Conservation (phyloP, 2,113 vertebrate species). For the Beaufortia kweichowensis region DNA sequence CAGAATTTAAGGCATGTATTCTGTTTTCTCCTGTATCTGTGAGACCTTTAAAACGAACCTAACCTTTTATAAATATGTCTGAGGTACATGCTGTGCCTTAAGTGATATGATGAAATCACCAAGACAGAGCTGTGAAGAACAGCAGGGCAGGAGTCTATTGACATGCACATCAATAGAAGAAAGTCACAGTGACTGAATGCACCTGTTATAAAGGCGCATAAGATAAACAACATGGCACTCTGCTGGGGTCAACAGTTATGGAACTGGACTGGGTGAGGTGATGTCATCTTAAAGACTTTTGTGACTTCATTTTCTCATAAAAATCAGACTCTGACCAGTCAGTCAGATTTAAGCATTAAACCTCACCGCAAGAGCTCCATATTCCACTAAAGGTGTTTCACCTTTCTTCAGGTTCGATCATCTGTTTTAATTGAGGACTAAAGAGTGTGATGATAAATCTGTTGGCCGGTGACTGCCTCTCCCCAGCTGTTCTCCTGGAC, state of each 20-base stretch:
- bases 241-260: too few species aligned
- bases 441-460: conserved; percentile 29
- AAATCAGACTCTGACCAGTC: too few species aligned
- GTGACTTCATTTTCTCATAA: too few species aligned
- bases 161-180: conserved; percentile 3
- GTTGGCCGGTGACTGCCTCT: conserved; percentile 14
- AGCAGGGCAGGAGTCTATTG: not conserved
- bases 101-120: conserved; percentile 3
- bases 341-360: too few species aligned
- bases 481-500: conserved; percentile 39
- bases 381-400: not conserved
- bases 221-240: too few species aligned
- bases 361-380: not conserved
- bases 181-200: not conserved
- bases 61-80: conserved; percentile 23
- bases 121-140: not conserved
- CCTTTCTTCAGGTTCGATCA: not conserved
- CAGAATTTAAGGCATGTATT: not conserved
- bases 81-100: not conserved
- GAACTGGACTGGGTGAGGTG: too few species aligned
- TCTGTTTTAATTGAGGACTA: not conserved
- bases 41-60: not conserved
- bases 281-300: too few species aligned
- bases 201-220: not conserved
- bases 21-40: not conserved